Evolutionary conservation across 2,888 invertebrate species (phyloP).

Genomic region (Athrips mouffetella): DNA sequence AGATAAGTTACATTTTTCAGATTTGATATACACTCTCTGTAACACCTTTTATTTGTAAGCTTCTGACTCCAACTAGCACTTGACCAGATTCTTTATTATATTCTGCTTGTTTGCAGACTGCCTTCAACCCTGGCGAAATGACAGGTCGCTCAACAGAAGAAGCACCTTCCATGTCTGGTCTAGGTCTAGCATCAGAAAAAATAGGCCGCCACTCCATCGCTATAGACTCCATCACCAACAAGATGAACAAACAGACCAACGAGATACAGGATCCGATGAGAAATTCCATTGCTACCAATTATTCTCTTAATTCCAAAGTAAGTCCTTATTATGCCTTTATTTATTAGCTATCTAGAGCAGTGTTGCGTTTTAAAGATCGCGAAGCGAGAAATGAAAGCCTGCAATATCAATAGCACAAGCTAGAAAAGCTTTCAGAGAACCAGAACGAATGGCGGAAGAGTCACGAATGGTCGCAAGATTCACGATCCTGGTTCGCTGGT

Average conservation of each 20-base stretch:
- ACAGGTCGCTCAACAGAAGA: conserved; percentile 66
- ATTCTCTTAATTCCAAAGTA: conserved; percentile 65
- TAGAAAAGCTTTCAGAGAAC: too few relatives aligned
- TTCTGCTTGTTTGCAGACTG: conserved; percentile 52
- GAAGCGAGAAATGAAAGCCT: too few relatives aligned
- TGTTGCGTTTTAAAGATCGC: too few relatives aligned
- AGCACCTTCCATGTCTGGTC: conserved; percentile 14
- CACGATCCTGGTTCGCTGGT: too few relatives aligned
- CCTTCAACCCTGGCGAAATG: conserved; percentile 67
- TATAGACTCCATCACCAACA: conserved; percentile 45
- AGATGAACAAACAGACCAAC: conserved; percentile 57
- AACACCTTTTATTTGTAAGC: too few relatives aligned
- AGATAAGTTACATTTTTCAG: background rate
- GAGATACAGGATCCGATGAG: conserved; percentile 61
- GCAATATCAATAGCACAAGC: too few relatives aligned
- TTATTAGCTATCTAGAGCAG: too few relatives aligned
- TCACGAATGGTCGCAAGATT: too few relatives aligned
- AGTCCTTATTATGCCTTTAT: conserved; percentile 13
- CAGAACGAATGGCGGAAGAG: too few relatives aligned
- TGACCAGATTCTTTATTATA: too few relatives aligned
- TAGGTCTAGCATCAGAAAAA: conserved; percentile 28
- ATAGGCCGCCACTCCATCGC: conserved; percentile 51
- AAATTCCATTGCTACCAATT: conserved; percentile 62
- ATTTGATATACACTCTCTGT: too few relatives aligned
- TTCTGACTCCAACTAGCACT: too few relatives aligned